Conservation (phyloP, 1,140 invertebrate genomes). For the Oreohelix idahoensis region DNA sequence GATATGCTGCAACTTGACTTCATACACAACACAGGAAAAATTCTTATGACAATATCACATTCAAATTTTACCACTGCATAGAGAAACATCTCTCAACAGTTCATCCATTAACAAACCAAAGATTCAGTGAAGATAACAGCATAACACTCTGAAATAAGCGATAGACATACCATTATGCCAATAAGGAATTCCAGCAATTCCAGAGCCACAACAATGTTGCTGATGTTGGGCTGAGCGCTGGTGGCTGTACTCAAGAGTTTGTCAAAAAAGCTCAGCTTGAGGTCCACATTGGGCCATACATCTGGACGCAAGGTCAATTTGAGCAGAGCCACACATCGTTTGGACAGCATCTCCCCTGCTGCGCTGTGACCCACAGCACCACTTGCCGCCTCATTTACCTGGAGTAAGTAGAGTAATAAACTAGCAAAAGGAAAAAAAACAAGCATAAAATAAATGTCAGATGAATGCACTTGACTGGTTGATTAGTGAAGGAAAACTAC, state of each 20-base stretch:
- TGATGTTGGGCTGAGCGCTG: conserved; percentile 82
- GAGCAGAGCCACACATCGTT: conserved; percentile 88
- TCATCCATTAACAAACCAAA: no score
- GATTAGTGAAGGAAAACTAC: no score
- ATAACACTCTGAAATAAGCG: not conserved
- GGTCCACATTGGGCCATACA: conserved; percentile 91
- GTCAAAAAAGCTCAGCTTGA: conserved; percentile 92
- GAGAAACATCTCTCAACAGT: no score
- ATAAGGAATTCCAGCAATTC: conserved; percentile 92
- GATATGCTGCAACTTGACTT: no score
- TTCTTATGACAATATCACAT: no score
- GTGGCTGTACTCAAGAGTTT: conserved; percentile 79
- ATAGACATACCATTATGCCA: conserved; percentile 78
- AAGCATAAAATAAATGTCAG: no score
- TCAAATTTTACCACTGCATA: no score
- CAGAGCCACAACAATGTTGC: conserved; percentile 94
- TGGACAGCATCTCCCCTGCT: conserved; percentile 88
- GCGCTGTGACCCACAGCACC: conserved; percentile 76
- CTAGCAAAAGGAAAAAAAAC: no score
- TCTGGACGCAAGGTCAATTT: conserved; percentile 92
- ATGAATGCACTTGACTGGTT: no score
- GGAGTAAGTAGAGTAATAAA: not conserved
- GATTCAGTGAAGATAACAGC: no score
- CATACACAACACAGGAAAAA: no score
- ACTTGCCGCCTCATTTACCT: conserved; percentile 75